Percentiles rank a stretch among this genome's conserved stretches.
These are phyloP conservation scores for Ancistrus triradiatus DNA, from an alignment of 2,113 vertebrate species.

Conservation along the genomic window DNA sequence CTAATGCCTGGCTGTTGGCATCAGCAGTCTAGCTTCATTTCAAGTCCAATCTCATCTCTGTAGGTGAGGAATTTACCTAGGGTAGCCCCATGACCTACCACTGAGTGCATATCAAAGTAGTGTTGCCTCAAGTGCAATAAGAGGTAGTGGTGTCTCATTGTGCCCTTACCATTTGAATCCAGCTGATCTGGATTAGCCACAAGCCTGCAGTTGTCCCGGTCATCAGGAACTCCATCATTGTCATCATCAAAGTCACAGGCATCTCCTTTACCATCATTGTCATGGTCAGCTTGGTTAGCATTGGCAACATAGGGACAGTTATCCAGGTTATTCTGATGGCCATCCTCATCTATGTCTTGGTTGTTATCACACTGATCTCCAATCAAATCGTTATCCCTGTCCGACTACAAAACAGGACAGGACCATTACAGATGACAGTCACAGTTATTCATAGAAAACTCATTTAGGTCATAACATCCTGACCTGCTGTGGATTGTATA, in stretches of 20 bases:
- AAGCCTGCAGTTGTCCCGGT: constrained; percentile 92
- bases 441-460: neutral
- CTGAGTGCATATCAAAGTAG: neutral
- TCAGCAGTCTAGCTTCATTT: constrained; percentile 18
- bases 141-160: neutral
- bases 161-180: constrained; percentile 78
- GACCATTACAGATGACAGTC: neutral
- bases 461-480: neutral
- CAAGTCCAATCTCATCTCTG: constrained; percentile 9
- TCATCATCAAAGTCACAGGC: constrained; percentile 92
- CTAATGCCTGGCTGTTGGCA: constrained; percentile 8
- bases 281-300: constrained; percentile 92
- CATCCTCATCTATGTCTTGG: constrained; percentile 91
- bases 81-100: constrained; percentile 12
- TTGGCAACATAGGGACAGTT: constrained; percentile 94
- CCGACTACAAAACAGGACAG: constrained; percentile 62
- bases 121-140: neutral
- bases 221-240: constrained; percentile 88
- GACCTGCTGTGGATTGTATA: constrained; percentile 93
- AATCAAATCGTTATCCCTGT: constrained; percentile 88
- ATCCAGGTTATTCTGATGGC: constrained; percentile 94
- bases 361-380: constrained; percentile 92
- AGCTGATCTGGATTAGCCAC: constrained; percentile 83
- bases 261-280: constrained; percentile 86
- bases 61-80: constrained; percentile 5